A percentile compares a stretch with the other conserved stretches of the same genome.
phyloP scores from a whole-genome alignment of 2,797 vertebrate genomes.

The Triplophysa yarkandensis region DNA sequence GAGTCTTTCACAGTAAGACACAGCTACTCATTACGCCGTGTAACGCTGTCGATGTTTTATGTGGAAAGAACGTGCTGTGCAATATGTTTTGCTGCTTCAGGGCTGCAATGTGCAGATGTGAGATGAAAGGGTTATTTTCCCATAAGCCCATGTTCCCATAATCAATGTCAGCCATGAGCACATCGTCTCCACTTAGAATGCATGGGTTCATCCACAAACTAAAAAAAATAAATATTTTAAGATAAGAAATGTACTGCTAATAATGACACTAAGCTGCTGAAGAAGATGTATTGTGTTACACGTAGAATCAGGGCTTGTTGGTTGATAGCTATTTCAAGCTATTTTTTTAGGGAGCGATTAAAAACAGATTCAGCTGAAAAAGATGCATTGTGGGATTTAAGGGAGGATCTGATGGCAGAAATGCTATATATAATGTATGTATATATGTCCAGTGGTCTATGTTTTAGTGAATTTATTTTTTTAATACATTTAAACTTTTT shows the following conservation, averaged over 20 bases:
- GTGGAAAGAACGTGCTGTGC: conserved; percentile 28
- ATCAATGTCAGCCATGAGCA: conserved; percentile 41
- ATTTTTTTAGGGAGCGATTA: background rate
- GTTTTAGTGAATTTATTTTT: no score
- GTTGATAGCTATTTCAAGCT: conserved; percentile 22
- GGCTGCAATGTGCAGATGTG: conserved; percentile 45
- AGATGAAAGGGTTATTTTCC: conserved; percentile 79
- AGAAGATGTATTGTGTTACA: conserved; percentile 74
- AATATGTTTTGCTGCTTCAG: conserved; percentile 24
- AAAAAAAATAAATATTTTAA: conserved; percentile 72
- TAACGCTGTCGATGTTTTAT: conserved; percentile 33
- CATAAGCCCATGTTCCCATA: conserved; percentile 66
- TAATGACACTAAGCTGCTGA: conserved; percentile 71
- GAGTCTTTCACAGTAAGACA: background rate
- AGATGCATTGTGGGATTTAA: no score
- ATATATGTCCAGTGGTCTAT: no score
- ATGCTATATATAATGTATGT: no score
- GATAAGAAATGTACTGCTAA: conserved; percentile 75
- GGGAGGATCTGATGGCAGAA: no score
- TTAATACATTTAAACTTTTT: no score
- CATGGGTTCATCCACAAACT: conserved; percentile 74
- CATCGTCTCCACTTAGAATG: conserved; percentile 69
- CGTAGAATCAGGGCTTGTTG: conserved; percentile 63
- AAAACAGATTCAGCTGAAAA: background rate
- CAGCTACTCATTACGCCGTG: background rate